Evolutionary conservation across 2,797 vertebrate genomes (phyloP).

Genomic region (Cyclura pinguis): DNA sequence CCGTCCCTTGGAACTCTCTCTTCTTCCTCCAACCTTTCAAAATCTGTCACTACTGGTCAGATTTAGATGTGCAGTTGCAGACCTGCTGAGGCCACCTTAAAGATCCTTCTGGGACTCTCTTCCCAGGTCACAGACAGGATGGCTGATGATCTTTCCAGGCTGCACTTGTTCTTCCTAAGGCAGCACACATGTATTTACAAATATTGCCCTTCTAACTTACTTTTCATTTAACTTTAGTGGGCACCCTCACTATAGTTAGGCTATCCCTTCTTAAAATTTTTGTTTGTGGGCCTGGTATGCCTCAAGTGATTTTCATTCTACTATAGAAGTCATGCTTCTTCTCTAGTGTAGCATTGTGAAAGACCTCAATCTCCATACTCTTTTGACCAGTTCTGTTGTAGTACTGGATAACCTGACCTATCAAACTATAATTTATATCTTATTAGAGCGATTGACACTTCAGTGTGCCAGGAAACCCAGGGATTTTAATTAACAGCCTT

Average conservation of each 20-base stretch:
- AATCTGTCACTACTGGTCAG: background rate
- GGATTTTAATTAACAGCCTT: slow-evolving; percentile 12
- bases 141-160: no score
- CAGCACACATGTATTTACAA: background rate
- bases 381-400: background rate
- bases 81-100: no score
- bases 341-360: background rate
- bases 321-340: background rate
- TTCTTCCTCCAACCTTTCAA: background rate
- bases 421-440: slow-evolving; percentile 2
- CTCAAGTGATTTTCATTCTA: background rate
- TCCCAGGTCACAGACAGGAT: no score
- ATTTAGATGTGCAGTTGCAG: background rate
- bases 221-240: background rate
- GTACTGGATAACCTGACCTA: background rate
- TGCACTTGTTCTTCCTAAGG: no score
- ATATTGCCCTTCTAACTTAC: background rate
- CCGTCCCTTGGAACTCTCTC: background rate
- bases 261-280: background rate
- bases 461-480: background rate
- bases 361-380: background rate
- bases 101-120: no score
- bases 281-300: background rate
- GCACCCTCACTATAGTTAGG: background rate
- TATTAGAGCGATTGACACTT: background rate